These are phyloP conservation scores for Adelges cooleyi DNA, from an alignment of 1,140 invertebrate genomes.

Conservation along the genomic window DNA sequence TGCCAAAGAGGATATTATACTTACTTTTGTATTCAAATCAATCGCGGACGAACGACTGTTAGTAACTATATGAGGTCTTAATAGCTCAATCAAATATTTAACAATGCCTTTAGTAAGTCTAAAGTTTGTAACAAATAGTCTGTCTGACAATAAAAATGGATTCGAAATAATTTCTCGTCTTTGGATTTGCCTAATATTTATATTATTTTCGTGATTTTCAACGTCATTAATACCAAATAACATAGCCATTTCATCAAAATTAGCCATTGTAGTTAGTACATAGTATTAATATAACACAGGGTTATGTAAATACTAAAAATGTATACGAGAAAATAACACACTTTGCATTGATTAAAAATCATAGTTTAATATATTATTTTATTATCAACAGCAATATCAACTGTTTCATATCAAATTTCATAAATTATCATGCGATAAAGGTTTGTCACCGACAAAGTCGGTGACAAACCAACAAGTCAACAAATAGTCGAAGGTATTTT, in stretches of 20 bases:
- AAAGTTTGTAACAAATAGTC: neutral
- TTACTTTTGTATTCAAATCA: neutral
- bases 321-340: too few species aligned
- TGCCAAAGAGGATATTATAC: neutral
- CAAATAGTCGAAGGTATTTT: neutral
- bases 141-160: neutral
- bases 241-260: neutral
- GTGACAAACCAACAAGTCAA: neutral
- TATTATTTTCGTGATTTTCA: neutral
- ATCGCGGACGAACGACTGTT: neutral
- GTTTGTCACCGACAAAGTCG: neutral
- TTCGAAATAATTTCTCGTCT: neutral
- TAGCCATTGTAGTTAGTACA: neutral
- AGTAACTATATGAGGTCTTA: neutral
- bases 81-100: neutral
- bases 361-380: too few species aligned
- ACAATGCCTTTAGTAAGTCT: neutral
- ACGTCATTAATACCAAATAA: neutral
- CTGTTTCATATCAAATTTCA: neutral
- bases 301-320: neutral
- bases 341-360: too few species aligned
- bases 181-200: neutral
- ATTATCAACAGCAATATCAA: too few species aligned
- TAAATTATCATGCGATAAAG: neutral
- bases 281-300: neutral